These are phyloP conservation scores for Octodon degus DNA, from an alignment of 2,113 vertebrate genomes.

Conservation along the genomic window DNA sequence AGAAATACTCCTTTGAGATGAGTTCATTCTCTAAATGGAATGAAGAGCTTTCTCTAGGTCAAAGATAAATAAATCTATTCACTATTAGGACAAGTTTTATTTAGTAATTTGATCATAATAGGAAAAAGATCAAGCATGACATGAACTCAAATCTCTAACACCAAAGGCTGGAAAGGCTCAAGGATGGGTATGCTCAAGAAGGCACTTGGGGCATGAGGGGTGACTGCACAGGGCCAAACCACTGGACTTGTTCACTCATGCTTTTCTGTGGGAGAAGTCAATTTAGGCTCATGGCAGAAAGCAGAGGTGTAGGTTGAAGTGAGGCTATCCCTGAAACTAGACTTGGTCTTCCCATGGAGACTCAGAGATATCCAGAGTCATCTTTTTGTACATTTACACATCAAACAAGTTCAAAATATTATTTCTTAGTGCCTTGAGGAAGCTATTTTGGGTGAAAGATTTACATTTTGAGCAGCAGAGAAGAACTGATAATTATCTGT, in stretches of 20 bases:
- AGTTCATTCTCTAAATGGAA: neutral
- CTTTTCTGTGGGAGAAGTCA: neutral
- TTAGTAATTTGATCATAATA: fast-evolving
- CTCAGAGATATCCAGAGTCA: neutral
- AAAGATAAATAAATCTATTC: neutral
- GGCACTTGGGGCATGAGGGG: fast-evolving
- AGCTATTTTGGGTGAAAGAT: too few species aligned
- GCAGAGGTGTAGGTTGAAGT: fast-evolving
- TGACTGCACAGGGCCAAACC: fast-evolving
- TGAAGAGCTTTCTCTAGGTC: neutral
- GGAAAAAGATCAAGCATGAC: neutral
- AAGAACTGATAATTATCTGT: neutral
- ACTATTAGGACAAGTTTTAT: neutral
- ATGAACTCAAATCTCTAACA: neutral
- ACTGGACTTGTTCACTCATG: neutral
- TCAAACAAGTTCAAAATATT: neutral
- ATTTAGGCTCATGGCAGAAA: too few species aligned
- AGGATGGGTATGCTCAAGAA: neutral
- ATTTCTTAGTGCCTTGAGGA: neutral
- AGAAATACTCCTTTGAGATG: neutral
- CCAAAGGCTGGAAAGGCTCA: neutral
- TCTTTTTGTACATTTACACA: neutral
- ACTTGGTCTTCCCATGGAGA: too few species aligned
- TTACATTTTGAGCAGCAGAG: neutral
- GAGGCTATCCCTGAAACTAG: fast-evolving